A percentile compares a stretch with the other conserved stretches of the same genome.
Conservation (phyloP, 2,113 vertebrate species). For the Grus americana region DNA sequence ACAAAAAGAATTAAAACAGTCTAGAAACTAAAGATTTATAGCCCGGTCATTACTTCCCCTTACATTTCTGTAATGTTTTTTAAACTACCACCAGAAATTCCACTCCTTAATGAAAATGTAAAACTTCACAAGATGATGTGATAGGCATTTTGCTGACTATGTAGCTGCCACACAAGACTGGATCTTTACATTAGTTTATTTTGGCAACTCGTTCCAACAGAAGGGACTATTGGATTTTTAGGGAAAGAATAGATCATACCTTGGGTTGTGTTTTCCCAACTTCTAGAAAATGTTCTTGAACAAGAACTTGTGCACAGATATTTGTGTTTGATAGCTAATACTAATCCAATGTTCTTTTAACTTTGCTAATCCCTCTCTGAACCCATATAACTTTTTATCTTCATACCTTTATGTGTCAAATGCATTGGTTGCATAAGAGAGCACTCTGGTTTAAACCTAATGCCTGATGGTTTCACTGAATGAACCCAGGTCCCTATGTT, state of each 20-base stretch:
- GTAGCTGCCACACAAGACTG: too few relatives aligned
- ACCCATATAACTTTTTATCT: not conserved
- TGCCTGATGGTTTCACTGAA: not conserved
- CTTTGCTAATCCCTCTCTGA: not conserved
- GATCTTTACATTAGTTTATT: not conserved
- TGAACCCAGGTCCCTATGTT: not conserved
- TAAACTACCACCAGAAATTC: not conserved
- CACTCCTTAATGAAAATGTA: not conserved
- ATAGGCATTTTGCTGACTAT: not conserved
- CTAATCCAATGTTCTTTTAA: not conserved
- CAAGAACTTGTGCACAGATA: not conserved
- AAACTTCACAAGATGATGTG: not conserved
- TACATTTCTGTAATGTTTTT: not conserved
- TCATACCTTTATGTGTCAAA: not conserved
- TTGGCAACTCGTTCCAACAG: not conserved
- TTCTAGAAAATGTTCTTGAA: not conserved
- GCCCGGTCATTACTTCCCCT: not conserved
- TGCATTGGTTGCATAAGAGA: fast-evolving
- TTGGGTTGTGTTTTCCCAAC: not conserved
- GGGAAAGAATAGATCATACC: not conserved
- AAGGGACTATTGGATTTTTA: not conserved
- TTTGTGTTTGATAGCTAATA: not conserved
- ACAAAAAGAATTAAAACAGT: not conserved
- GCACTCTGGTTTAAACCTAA: not conserved
- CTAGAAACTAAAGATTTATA: not conserved